Evolutionary conservation across 2,888 invertebrate species (phyloP).

Genomic region (Sphinx pinastri): DNA sequence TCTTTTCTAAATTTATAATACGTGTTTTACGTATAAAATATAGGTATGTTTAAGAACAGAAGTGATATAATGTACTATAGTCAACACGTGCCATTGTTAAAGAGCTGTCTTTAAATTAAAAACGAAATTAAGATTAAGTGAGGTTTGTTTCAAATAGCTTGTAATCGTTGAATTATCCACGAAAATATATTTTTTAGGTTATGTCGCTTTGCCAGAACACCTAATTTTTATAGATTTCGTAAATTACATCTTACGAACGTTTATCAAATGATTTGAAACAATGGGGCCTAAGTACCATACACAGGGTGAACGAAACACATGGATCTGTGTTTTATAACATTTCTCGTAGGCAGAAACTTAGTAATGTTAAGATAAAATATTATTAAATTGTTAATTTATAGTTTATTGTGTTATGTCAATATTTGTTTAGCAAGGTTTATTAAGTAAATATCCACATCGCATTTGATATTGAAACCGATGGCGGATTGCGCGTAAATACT

Average conservation of each 20-base stretch:
- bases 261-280: no score
- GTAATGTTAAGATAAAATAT: constrained; percentile 1
- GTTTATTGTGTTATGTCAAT: constrained; percentile 8
- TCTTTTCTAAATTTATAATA: neutral
- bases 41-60: constrained; percentile 27
- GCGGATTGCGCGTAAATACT: neutral
- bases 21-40: constrained; percentile 16
- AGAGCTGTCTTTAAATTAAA: constrained; percentile 16
- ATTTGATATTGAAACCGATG: neutral
- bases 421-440: neutral
- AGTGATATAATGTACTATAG: constrained; percentile 30
- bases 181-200: no score
- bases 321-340: neutral
- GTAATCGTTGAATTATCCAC: no score
- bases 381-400: constrained; percentile 20
- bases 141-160: no score
- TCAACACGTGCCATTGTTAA: constrained; percentile 31
- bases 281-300: neutral
- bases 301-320: constrained; percentile 6
- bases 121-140: neutral
- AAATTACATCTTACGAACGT: no score
- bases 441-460: neutral
- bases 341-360: constrained; percentile 5
- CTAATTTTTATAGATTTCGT: no score
- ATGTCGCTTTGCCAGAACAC: no score